A percentile compares a stretch with the other conserved stretches of the same genome.
These are phyloP conservation scores for Ploceus nigricollis DNA, from an alignment of 2,113 vertebrate genomes.

Conservation along the genomic window DNA sequence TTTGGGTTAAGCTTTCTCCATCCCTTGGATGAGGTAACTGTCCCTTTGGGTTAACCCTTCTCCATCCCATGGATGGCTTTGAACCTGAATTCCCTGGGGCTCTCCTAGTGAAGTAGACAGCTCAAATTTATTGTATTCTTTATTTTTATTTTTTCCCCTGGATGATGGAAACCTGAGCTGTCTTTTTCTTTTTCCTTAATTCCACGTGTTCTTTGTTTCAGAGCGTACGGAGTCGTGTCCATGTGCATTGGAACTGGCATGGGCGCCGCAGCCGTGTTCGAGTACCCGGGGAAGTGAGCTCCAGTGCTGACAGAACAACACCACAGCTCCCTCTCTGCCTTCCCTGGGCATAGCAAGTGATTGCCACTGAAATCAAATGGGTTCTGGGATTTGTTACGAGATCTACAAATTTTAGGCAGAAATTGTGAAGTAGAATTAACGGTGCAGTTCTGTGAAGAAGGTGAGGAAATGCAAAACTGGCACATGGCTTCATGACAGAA, in stretches of 20 bases:
- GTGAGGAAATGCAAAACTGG: neutral
- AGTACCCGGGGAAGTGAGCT: constrained; percentile 79
- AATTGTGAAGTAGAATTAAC: neutral
- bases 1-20: neutral
- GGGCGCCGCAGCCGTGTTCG: constrained; percentile 91
- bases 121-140: neutral
- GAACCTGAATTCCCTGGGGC: accelerated
- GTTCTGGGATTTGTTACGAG: neutral
- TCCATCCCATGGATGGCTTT: neutral
- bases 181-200: neutral
- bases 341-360: neutral
- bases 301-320: neutral
- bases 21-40: no score
- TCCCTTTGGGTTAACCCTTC: neutral
- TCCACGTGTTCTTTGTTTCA: constrained; percentile 5
- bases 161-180: neutral
- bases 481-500: neutral
- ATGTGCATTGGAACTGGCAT: constrained; percentile 97
- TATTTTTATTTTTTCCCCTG: neutral
- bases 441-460: neutral
- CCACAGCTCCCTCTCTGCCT: neutral
- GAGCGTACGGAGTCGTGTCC: constrained; percentile 87
- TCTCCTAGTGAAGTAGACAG: neutral
- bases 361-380: constrained; percentile 3
- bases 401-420: neutral